Evolutionary conservation across 2,888 invertebrate species (phyloP).

Genomic region (Pachycephus smyrnensis): DNA sequence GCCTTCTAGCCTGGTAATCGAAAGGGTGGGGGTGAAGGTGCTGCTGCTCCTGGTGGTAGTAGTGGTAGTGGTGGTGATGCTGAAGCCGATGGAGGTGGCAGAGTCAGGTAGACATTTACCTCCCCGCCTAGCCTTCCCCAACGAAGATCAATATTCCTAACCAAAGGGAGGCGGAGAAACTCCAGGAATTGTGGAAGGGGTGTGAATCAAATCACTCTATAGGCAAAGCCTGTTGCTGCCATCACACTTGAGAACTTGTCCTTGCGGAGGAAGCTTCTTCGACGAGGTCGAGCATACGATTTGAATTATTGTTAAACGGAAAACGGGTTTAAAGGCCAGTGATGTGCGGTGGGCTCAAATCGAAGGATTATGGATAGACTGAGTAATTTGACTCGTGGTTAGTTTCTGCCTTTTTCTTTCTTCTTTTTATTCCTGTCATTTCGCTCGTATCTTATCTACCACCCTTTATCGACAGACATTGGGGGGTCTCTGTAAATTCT

Average conservation of each 20-base stretch:
- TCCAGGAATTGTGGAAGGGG: slow-evolving; percentile 41
- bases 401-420: slow-evolving; percentile 34
- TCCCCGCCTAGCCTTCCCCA: slow-evolving; percentile 47
- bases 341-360: slow-evolving; percentile 56
- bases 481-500: too few species aligned
- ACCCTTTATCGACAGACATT: not conserved
- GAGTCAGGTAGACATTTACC: slow-evolving; percentile 2
- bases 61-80: not conserved
- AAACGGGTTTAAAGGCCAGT: slow-evolving; percentile 39
- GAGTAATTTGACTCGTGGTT: slow-evolving; percentile 56
- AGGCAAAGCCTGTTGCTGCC: slow-evolving; percentile 64
- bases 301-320: not conserved
- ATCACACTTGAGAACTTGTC: slow-evolving; percentile 45
- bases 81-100: not conserved
- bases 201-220: slow-evolving; percentile 55
- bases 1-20: slow-evolving; percentile 32
- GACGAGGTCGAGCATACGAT: not conserved
- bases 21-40: slow-evolving; percentile 9
- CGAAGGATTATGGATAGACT: slow-evolving; percentile 61
- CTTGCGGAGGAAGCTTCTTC: slow-evolving; percentile 19
- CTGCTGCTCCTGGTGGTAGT: too few species aligned
- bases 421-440: not conserved
- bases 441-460: not conserved
- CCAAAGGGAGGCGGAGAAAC: slow-evolving; percentile 47
- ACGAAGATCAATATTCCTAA: slow-evolving; percentile 63